Conservation (phyloP, 92 coral and sea anemone species). For the Palythoa grandis region DNA sequence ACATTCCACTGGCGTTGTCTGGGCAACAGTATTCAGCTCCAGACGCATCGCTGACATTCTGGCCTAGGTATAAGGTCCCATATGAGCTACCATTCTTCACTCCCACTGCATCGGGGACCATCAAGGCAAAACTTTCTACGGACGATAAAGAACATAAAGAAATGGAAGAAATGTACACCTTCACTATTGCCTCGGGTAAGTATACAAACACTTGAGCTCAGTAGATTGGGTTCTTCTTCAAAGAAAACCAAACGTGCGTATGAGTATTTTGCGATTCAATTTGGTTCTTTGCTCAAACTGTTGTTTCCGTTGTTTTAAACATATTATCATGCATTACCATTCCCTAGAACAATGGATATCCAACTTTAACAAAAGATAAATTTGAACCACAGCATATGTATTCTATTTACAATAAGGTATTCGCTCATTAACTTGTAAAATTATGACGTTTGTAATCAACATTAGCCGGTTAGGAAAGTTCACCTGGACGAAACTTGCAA, state of each 20-base stretch:
- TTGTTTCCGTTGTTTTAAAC: too few species aligned
- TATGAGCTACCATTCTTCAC: conserved; percentile 84
- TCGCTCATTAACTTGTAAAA: too few species aligned
- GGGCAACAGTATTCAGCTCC: conserved; percentile 89
- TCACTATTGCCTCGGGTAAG: conserved; percentile 74
- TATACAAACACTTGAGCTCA: not conserved
- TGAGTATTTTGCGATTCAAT: too few species aligned
- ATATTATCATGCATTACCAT: too few species aligned
- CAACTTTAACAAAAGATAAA: too few species aligned
- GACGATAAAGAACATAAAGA: conserved; percentile 32
- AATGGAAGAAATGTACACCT: conserved; percentile 82
- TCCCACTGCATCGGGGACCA: conserved; percentile 81
- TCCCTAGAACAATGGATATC: too few species aligned
- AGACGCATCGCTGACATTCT: conserved; percentile 71
- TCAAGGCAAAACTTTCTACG: conserved; percentile 59
- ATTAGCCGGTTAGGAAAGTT: not conserved
- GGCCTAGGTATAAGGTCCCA: conserved; percentile 78
- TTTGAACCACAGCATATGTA: too few species aligned
- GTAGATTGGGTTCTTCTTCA: not conserved
- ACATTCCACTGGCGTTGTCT: conserved; percentile 80
- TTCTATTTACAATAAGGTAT: too few species aligned
- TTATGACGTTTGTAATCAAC: not conserved
- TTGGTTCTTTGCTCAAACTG: too few species aligned
- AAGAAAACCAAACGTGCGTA: too few species aligned
- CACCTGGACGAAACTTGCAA: too few species aligned